A percentile compares a stretch with the other conserved stretches of the same genome.
Evolutionary conservation across 2,888 invertebrate genomes (phyloP).

Genomic region (Ephialtes manifestator): DNA sequence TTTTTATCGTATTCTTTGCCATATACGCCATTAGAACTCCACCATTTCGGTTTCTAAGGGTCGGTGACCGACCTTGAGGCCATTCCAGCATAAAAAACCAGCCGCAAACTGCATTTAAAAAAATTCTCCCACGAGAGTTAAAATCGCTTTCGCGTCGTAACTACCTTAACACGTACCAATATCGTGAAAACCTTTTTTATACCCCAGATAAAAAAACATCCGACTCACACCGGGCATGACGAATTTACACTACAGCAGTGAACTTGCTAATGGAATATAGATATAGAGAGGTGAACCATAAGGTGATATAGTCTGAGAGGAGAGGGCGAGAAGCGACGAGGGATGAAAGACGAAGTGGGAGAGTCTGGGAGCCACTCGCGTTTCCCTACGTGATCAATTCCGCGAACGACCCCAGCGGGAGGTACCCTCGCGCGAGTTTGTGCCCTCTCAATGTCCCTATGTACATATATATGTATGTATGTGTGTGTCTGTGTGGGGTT

Average conservation of each 20-base stretch:
- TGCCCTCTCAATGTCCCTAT: slow-evolving; percentile 46
- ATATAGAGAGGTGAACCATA: slow-evolving; percentile 11
- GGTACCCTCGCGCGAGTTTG: slow-evolving; percentile 64
- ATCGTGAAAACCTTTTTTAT: not conserved
- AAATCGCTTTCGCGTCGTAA: too few relatives aligned
- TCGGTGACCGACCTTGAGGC: too few relatives aligned
- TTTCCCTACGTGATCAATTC: slow-evolving; percentile 71
- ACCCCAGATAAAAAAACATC: not conserved
- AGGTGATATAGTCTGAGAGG: slow-evolving; percentile 11
- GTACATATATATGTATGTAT: slow-evolving; percentile 3
- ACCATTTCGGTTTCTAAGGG: too few relatives aligned
- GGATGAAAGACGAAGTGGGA: slow-evolving; percentile 48
- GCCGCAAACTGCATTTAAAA: too few relatives aligned
- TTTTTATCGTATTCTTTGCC: too few relatives aligned
- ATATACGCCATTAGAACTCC: too few relatives aligned
- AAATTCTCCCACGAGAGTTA: too few relatives aligned
- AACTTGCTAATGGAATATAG: slow-evolving; percentile 34
- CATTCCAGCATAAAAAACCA: too few relatives aligned
- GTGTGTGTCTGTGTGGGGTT: slow-evolving; percentile 8
- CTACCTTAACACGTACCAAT: not conserved
- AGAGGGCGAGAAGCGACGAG: slow-evolving; percentile 3
- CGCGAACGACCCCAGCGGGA: slow-evolving; percentile 69
- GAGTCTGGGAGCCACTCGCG: slow-evolving; percentile 53
- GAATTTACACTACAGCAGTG: not conserved
- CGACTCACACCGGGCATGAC: not conserved